These are phyloP conservation scores for Calycopis cecrops DNA, from an alignment of 1,140 invertebrate genomes.

Conservation along the genomic window DNA sequence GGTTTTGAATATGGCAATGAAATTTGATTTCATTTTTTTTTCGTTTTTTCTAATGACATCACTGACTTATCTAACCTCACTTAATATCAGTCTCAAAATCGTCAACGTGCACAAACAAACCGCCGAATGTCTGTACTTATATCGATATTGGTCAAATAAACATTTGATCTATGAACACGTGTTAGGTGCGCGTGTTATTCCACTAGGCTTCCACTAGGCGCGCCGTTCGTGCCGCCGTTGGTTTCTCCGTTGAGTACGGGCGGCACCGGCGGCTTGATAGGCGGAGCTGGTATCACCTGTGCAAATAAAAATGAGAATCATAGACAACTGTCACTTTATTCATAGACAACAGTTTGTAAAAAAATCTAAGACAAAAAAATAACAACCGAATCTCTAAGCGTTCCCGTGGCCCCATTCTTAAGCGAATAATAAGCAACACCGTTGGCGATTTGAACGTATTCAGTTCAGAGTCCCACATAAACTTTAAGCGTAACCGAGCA, in stretches of 20 bases:
- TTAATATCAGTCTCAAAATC: conserved; percentile 36
- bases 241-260: conserved; percentile 57
- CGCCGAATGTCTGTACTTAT: conserved; percentile 14
- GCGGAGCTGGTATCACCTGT: conserved; percentile 67
- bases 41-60: conserved; percentile 23
- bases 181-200: too few relatives aligned
- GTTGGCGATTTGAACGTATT: too few relatives aligned
- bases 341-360: too few relatives aligned
- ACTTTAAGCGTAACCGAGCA: too few relatives aligned
- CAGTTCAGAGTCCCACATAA: too few relatives aligned
- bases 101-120: conserved; percentile 23
- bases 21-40: conserved; percentile 36
- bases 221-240: conserved; percentile 35
- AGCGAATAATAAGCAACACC: too few relatives aligned
- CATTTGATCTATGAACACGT: conserved; percentile 21
- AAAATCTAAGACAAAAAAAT: too few relatives aligned
- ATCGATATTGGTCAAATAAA: conserved; percentile 18
- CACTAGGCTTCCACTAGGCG: too few relatives aligned
- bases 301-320: conserved; percentile 6
- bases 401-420: too few relatives aligned
- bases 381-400: too few relatives aligned
- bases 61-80: conserved; percentile 28
- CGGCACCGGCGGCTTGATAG: conserved; percentile 47
- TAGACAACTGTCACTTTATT: conserved; percentile 1
- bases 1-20: conserved; percentile 25